phyloP scores from a whole-genome alignment of 35 echinoderm and acorn worm species.

The Ophioderma brevispina region DNA sequence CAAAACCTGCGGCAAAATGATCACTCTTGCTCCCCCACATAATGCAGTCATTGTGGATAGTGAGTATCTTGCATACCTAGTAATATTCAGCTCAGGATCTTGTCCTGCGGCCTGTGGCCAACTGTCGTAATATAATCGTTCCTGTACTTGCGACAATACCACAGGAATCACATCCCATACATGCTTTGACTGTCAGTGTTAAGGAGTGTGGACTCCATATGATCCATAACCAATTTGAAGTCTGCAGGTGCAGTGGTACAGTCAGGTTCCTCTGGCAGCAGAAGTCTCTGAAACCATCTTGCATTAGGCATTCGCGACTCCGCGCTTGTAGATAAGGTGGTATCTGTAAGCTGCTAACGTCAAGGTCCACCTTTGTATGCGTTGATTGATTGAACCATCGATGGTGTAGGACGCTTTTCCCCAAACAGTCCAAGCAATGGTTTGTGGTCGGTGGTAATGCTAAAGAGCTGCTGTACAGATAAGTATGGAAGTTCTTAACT shows the following conservation, averaged over 20 bases:
- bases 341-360: too few relatives aligned
- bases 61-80: slow-evolving; percentile 10
- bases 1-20: slow-evolving; percentile 5
- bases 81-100: background rate
- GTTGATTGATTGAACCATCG: slow-evolving; percentile 38
- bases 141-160: too few relatives aligned
- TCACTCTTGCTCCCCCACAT: slow-evolving; percentile 46
- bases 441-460: slow-evolving; percentile 44
- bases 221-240: background rate
- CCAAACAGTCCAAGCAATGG: slow-evolving; percentile 42
- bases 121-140: background rate
- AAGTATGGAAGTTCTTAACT: slow-evolving; percentile 61
- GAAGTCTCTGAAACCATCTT: slow-evolving; percentile 39
- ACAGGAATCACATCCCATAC: background rate
- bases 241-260: background rate
- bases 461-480: slow-evolving; percentile 36
- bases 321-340: slow-evolving; percentile 20
- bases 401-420: slow-evolving; percentile 9
- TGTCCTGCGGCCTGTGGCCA: slow-evolving; percentile 16
- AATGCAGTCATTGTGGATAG: slow-evolving; percentile 35
- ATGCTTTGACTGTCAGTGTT: background rate
- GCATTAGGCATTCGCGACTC: slow-evolving; percentile 21
- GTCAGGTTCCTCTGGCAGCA: background rate
- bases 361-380: too few relatives aligned
- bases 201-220: background rate